Conservation (phyloP, 2,113 vertebrate species). For the Notothenia coriiceps region DNA sequence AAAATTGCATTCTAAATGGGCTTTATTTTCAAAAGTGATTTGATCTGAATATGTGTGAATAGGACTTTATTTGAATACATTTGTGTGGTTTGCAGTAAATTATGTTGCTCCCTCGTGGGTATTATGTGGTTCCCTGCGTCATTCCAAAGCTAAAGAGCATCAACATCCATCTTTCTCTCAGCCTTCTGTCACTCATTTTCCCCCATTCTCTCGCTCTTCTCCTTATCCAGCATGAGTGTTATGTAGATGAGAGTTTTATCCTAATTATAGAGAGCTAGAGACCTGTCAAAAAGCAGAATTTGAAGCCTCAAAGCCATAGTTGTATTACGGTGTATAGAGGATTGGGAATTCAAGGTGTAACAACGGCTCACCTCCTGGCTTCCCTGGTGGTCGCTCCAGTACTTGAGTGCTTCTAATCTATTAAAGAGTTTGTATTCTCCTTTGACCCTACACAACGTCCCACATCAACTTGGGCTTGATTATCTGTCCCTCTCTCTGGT, state of each 20-base stretch:
- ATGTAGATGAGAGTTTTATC: constrained; percentile 65
- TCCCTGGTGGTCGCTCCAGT: constrained; percentile 65
- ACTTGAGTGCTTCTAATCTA: constrained; percentile 75
- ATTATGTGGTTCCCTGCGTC: constrained; percentile 48
- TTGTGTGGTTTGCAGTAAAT: constrained; percentile 73
- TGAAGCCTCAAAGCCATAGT: background rate
- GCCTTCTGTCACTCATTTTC: constrained; percentile 13
- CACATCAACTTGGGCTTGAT: constrained; percentile 71
- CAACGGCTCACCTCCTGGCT: constrained; percentile 46
- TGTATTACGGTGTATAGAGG: constrained; percentile 23
- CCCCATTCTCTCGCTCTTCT: constrained; percentile 18
- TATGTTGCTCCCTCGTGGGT: constrained; percentile 60
- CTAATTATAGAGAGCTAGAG: constrained; percentile 38
- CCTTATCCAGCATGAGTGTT: constrained; percentile 46
- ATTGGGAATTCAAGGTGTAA: constrained; percentile 58
- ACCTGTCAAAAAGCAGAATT: constrained; percentile 18
- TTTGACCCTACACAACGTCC: constrained; percentile 59
- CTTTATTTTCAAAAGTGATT: constrained; percentile 78
- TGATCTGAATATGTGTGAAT: constrained; percentile 80
- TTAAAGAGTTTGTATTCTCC: constrained; percentile 76
- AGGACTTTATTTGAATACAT: constrained; percentile 77
- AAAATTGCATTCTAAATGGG: constrained; percentile 75
- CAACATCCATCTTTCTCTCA: constrained; percentile 42
- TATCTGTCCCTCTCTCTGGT: constrained; percentile 67
- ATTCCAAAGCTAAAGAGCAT: constrained; percentile 62